Evolutionary conservation across 2,797 vertebrate species (phyloP).

Genomic region (Petrocephalus schoutedeni): DNA sequence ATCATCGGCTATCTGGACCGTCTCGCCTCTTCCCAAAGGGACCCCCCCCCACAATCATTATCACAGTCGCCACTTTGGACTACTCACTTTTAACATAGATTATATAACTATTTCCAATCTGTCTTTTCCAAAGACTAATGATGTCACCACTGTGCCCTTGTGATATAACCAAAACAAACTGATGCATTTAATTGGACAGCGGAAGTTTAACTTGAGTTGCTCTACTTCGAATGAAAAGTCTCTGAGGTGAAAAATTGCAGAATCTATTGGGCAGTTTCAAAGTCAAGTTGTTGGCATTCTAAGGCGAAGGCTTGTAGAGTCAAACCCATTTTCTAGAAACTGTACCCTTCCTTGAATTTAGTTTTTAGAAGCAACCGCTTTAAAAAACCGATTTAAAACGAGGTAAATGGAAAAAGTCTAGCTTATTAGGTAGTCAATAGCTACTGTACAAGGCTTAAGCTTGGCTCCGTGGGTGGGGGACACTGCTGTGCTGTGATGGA

Average conservation of each 20-base stretch:
- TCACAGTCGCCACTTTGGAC: not conserved
- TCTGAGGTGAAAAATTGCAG: not conserved
- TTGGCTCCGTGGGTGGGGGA: not conserved
- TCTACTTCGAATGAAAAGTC: not conserved
- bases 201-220: not conserved
- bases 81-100: not conserved
- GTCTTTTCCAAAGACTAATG: not conserved
- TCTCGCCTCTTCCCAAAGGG: not conserved
- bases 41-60: not conserved
- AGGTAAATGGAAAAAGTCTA: not conserved
- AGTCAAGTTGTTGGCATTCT: not conserved
- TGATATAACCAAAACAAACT: not conserved
- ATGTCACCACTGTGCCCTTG: not conserved
- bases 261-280: not conserved
- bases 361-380: not conserved
- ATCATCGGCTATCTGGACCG: not conserved
- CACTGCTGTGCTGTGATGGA: not conserved
- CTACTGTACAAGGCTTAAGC: not conserved
- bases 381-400: not conserved
- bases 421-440: not conserved
- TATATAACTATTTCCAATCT: not conserved
- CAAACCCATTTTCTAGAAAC: not conserved
- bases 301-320: not conserved
- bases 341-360: not conserved
- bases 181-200: not conserved